phyloP scores from a whole-genome alignment of 1,140 invertebrate species.

The Drosophila saltans region DNA sequence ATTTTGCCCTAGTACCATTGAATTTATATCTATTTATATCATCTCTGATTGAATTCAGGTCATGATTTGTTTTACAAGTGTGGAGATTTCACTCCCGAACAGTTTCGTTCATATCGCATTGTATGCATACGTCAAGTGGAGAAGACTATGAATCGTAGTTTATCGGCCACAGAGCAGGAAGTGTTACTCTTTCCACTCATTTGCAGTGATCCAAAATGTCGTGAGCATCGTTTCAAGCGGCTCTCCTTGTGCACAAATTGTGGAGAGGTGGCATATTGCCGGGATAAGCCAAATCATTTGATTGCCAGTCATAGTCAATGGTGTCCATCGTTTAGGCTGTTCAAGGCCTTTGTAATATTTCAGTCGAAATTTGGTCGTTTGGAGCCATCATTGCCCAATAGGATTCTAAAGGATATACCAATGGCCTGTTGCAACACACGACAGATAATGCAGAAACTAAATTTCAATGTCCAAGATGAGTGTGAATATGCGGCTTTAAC shows the following conservation, averaged over 20 bases:
- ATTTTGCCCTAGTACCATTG: background rate
- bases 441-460: slow-evolving; percentile 60
- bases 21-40: slow-evolving; percentile 7
- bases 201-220: slow-evolving; percentile 84
- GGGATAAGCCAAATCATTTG: slow-evolving; percentile 83
- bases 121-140: slow-evolving; percentile 86
- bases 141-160: slow-evolving; percentile 84
- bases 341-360: slow-evolving; percentile 84
- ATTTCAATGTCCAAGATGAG: slow-evolving; percentile 84
- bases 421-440: slow-evolving; percentile 56
- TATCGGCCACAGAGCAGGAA: slow-evolving; percentile 88
- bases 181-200: slow-evolving; percentile 87
- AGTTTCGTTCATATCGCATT: slow-evolving; percentile 86
- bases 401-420: slow-evolving; percentile 75
- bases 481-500: slow-evolving; percentile 87
- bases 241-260: slow-evolving; percentile 85
- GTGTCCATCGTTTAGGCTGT: slow-evolving; percentile 85
- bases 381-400: slow-evolving; percentile 85
- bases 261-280: slow-evolving; percentile 85
- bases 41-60: slow-evolving; percentile 36
- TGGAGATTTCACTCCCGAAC: slow-evolving; percentile 84
- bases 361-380: slow-evolving; percentile 85
- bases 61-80: slow-evolving; percentile 84
- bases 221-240: slow-evolving; percentile 83
- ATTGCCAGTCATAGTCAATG: slow-evolving; percentile 83